Conservation (phyloP, 1,140 invertebrate species). For the Drosophila elegans region DNA sequence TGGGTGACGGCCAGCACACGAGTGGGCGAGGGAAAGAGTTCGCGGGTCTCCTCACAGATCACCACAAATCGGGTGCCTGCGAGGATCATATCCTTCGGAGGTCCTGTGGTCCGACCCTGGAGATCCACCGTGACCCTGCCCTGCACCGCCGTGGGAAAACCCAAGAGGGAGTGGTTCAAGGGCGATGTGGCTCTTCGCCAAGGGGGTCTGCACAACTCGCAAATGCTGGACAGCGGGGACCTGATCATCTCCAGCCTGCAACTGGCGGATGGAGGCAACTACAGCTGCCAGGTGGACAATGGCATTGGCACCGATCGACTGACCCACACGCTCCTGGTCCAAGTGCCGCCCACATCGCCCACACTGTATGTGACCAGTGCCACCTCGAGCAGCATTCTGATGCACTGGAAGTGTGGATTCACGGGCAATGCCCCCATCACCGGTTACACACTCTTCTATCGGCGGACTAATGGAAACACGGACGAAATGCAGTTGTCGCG, state of each 20-base stretch:
- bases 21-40: conserved; percentile 91
- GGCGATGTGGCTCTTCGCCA: conserved; percentile 85
- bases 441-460: conserved; percentile 89
- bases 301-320: conserved; percentile 89
- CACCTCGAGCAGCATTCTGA: conserved; percentile 89
- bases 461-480: conserved; percentile 87
- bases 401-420: conserved; percentile 90
- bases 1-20: conserved; percentile 92
- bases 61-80: conserved; percentile 87
- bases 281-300: conserved; percentile 91
- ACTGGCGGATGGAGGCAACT: conserved; percentile 89
- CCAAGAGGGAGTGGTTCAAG: conserved; percentile 89
- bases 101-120: conserved; percentile 88
- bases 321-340: conserved; percentile 87
- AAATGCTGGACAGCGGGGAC: conserved; percentile 88
- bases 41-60: conserved; percentile 88
- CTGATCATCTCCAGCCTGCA: conserved; percentile 88
- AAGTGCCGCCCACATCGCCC: conserved; percentile 89
- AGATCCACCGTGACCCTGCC: conserved; percentile 87
- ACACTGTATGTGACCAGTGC: conserved; percentile 90
- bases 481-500: conserved; percentile 88
- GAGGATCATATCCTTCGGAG: conserved; percentile 89
- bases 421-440: conserved; percentile 89
- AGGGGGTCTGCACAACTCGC: conserved; percentile 86
- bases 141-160: conserved; percentile 89